Evolutionary conservation across 2,113 vertebrate species (phyloP).

Genomic region (Meriones unguiculatus): DNA sequence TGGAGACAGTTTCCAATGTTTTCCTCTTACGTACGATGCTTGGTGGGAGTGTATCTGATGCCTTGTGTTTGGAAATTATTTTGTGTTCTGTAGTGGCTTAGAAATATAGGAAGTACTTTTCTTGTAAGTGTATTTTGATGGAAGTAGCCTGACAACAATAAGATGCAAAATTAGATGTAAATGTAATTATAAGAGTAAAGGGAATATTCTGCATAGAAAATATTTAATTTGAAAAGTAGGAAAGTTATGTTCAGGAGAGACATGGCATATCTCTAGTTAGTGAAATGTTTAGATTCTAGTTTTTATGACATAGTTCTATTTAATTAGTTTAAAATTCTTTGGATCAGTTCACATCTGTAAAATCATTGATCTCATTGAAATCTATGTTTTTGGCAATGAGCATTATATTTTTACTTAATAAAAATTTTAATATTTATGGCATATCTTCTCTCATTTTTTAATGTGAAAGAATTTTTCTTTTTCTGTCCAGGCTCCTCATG

Average conservation of each 20-base stretch:
- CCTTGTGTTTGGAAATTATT: not conserved
- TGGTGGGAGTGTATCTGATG: not conserved
- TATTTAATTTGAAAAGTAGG: not conserved
- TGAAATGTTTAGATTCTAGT: not conserved
- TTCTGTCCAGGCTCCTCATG: conserved; percentile 16
- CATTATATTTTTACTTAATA: conserved; percentile 28
- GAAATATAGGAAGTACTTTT: not conserved
- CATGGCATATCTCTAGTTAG: not conserved
- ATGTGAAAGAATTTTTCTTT: conserved; percentile 3
- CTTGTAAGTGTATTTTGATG: not conserved
- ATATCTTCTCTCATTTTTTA: not conserved
- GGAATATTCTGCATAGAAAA: not conserved
- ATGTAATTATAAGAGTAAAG: not conserved
- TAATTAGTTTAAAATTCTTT: conserved; percentile 41
- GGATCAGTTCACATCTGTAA: conserved; percentile 7
- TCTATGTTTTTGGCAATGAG: not conserved
- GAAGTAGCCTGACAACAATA: conserved; percentile 9
- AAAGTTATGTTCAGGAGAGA: not conserved
- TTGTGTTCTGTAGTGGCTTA: not conserved
- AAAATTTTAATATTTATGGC: conserved; percentile 22
- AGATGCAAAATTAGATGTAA: not conserved
- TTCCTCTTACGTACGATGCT: not conserved
- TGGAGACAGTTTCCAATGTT: not conserved
- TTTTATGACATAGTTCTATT: not conserved
- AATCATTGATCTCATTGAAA: conserved; percentile 1